A percentile compares a stretch with the other conserved stretches of the same genome.
Conservation (phyloP, 2,113 vertebrate genomes). For the Pituophis catenifer region DNA sequence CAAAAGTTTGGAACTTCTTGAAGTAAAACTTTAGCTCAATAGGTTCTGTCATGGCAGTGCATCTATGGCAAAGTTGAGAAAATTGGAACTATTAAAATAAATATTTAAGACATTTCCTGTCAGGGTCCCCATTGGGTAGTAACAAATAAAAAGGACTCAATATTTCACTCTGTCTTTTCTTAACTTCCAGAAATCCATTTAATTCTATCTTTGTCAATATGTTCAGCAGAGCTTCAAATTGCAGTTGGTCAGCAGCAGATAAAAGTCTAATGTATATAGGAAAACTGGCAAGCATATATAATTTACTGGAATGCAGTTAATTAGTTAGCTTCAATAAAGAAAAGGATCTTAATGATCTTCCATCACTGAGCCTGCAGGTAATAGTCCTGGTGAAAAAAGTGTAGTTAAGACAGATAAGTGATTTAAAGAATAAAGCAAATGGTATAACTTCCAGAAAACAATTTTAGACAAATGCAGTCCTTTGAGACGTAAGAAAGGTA, state of each 20-base stretch:
- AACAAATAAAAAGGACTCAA: not conserved
- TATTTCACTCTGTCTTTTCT: not conserved
- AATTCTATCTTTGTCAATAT: slow-evolving; percentile 21
- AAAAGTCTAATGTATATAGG: slow-evolving; percentile 12
- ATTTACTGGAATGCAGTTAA: slow-evolving; percentile 27
- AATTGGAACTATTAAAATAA: not conserved
- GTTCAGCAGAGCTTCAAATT: slow-evolving; percentile 26
- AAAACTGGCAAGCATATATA: slow-evolving; percentile 14
- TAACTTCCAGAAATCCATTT: slow-evolving; percentile 17
- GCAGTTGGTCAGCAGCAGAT: slow-evolving; percentile 21
- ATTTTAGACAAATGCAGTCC: not conserved
- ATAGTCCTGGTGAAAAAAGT: slow-evolving; percentile 7
- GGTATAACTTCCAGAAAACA: not conserved
- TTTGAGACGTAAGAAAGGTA: slow-evolving; percentile 4
- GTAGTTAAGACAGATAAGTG: slow-evolving; percentile 25
- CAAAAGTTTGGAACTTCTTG: not conserved
- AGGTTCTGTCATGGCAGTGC: not conserved
- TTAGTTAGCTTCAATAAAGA: slow-evolving; percentile 19
- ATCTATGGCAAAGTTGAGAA: not conserved
- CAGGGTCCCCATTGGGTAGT: not conserved
- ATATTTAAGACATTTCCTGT: not conserved
- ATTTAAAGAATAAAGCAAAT: slow-evolving; percentile 37
- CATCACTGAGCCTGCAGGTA: not conserved
- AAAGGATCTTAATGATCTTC: slow-evolving; percentile 26
- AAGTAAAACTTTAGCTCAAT: not conserved